Conservation (phyloP, 2,797 vertebrate species). For the Lacerta bilineata region DNA sequence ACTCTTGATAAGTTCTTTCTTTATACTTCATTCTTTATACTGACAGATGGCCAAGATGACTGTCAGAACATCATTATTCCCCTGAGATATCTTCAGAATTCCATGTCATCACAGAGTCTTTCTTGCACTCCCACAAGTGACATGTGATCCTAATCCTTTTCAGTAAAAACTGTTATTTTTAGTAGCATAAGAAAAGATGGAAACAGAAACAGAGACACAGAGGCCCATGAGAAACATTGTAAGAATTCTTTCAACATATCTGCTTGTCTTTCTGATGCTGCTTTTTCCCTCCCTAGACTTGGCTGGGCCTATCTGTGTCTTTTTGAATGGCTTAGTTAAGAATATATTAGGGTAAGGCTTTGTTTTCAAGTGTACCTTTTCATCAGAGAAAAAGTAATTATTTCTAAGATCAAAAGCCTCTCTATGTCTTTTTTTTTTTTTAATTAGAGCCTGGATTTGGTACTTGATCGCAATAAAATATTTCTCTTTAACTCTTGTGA, state of each 20-base stretch:
- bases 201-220: constrained; percentile 21
- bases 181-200: constrained; percentile 43
- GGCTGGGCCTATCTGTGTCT: constrained; percentile 39
- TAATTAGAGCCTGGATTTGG: constrained; percentile 35
- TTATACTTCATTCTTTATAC: not conserved
- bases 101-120: constrained; percentile 44
- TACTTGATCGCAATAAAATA: constrained; percentile 60
- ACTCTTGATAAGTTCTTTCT: constrained; percentile 3
- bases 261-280: constrained; percentile 43
- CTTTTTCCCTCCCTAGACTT: constrained; percentile 25
- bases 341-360: constrained; percentile 50
- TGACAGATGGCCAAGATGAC: constrained; percentile 63
- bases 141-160: constrained; percentile 40
- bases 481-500: constrained; percentile 17
- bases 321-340: constrained; percentile 45
- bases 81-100: constrained; percentile 49
- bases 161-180: constrained; percentile 42
- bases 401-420: constrained; percentile 54
- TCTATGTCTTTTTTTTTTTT: not conserved
- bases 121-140: constrained; percentile 32
- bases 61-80: constrained; percentile 47
- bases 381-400: constrained; percentile 48
- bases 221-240: constrained; percentile 47
- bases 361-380: constrained; percentile 57
- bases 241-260: constrained; percentile 34